Evolutionary conservation across 2,113 vertebrate species (phyloP).

Genomic region (Oryzias curvinotus): DNA sequence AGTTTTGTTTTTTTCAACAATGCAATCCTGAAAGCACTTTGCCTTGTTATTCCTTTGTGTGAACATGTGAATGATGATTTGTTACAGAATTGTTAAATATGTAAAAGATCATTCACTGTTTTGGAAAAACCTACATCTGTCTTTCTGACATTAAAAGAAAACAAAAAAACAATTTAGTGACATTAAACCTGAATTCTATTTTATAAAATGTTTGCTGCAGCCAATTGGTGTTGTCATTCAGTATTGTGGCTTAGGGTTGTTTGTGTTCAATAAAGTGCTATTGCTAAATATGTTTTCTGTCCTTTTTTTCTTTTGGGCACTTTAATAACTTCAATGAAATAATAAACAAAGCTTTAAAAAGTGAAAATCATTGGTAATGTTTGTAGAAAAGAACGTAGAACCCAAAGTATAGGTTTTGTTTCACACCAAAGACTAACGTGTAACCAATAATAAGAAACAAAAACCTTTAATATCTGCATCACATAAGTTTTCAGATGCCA

Average conservation of each 20-base stretch:
- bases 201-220: conserved; percentile 85
- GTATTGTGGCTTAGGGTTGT: conserved; percentile 91
- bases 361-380: too few relatives aligned
- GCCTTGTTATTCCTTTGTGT: conserved; percentile 83
- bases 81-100: conserved; percentile 81
- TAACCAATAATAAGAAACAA: too few relatives aligned
- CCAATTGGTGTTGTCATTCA: conserved; percentile 85
- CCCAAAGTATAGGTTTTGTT: too few relatives aligned
- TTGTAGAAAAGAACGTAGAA: too few relatives aligned
- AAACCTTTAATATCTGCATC: too few relatives aligned
- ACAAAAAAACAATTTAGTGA: conserved; percentile 73
- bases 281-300: conserved; percentile 79
- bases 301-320: conserved; percentile 9
- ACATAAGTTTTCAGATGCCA: too few relatives aligned
- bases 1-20: conserved; percentile 69
- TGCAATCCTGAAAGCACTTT: conserved; percentile 86
- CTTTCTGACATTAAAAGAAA: conserved; percentile 81
- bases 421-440: too few relatives aligned
- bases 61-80: conserved; percentile 83
- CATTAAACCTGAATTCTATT: conserved; percentile 84
- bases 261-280: conserved; percentile 93
- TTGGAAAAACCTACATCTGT: conserved; percentile 80
- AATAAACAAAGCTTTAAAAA: too few relatives aligned
- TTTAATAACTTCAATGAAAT: not conserved
- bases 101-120: conserved; percentile 82